Percentiles rank a stretch among this genome's conserved stretches.
Evolutionary conservation across 2,797 vertebrate species (phyloP).

Genomic region (Pempheris klunzingeri): DNA sequence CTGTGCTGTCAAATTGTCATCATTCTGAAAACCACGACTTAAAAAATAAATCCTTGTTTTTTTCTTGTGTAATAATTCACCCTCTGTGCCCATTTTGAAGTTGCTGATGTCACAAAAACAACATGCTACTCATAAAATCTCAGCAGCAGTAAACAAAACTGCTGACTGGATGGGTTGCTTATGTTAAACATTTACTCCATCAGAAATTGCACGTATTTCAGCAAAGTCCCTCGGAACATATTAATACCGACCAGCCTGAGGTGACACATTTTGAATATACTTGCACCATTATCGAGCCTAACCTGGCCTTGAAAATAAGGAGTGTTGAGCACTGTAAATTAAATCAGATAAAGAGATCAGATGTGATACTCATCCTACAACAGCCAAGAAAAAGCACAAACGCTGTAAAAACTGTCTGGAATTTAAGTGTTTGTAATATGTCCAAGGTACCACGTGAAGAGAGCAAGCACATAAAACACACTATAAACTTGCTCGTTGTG

Average conservation of each 20-base stretch:
- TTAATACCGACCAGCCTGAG: not conserved
- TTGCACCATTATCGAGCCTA: not conserved
- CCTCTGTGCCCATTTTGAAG: not conserved
- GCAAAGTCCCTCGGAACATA: not conserved
- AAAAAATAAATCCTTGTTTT: not conserved
- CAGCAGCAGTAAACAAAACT: slow-evolving; percentile 12
- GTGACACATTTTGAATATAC: not conserved
- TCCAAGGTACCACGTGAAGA: not conserved
- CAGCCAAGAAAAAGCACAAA: not conserved
- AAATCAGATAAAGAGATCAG: too few species aligned
- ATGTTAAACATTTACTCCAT: slow-evolving; percentile 28
- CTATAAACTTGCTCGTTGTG: not conserved
- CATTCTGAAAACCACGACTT: not conserved
- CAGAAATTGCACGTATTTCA: not conserved
- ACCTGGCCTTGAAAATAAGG: slow-evolving; percentile 5
- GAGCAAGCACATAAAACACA: not conserved
- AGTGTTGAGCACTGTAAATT: not conserved
- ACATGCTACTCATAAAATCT: not conserved
- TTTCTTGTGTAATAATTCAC: slow-evolving; percentile 28
- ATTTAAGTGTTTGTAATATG: not conserved
- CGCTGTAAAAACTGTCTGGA: too few species aligned
- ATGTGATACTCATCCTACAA: not conserved
- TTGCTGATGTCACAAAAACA: slow-evolving; percentile 22
- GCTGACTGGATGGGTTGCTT: slow-evolving; percentile 11
- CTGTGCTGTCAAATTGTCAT: not conserved